phyloP scores from a whole-genome alignment of 2,797 vertebrate species.

The Myotis daubentonii region DNA sequence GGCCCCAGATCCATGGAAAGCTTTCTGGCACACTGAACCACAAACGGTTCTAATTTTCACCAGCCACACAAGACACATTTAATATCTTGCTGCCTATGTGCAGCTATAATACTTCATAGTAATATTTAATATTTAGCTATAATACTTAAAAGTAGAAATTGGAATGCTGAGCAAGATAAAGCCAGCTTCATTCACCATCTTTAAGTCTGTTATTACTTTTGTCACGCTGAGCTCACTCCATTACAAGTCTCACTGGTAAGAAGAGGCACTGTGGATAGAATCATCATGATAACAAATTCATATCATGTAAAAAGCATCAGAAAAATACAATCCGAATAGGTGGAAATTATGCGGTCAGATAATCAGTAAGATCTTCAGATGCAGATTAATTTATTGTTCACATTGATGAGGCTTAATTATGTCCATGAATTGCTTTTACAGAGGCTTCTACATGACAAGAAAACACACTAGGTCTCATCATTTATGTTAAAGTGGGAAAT shows the following conservation, averaged over 20 bases:
- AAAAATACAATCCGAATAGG: conserved; percentile 22
- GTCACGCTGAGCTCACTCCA: not conserved
- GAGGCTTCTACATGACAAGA: conserved; percentile 45
- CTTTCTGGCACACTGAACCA: not conserved
- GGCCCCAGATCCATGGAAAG: not conserved
- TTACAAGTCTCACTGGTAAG: not conserved
- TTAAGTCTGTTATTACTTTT: not conserved
- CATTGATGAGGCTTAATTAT: conserved; percentile 54
- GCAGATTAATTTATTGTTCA: conserved; percentile 62
- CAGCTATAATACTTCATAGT: not conserved
- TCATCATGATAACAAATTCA: conserved; percentile 41
- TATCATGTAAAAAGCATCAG: not conserved
- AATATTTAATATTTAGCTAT: not conserved
- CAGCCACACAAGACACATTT: not conserved
- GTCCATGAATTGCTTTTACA: conserved; percentile 63
- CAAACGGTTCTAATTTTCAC: not conserved
- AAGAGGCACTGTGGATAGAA: not conserved
- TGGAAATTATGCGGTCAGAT: conserved; percentile 8
- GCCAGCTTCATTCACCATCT: not conserved
- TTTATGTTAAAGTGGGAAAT: conserved; percentile 42
- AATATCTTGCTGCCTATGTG: not conserved
- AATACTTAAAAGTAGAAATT: conserved; percentile 26
- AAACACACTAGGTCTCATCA: conserved; percentile 46
- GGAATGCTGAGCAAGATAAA: not conserved
- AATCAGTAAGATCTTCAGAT: conserved; percentile 62